A percentile compares a stretch with the other conserved stretches of the same genome.
Evolutionary conservation across 2,797 vertebrate species (phyloP).

Genomic region (Sebastes reedi): DNA sequence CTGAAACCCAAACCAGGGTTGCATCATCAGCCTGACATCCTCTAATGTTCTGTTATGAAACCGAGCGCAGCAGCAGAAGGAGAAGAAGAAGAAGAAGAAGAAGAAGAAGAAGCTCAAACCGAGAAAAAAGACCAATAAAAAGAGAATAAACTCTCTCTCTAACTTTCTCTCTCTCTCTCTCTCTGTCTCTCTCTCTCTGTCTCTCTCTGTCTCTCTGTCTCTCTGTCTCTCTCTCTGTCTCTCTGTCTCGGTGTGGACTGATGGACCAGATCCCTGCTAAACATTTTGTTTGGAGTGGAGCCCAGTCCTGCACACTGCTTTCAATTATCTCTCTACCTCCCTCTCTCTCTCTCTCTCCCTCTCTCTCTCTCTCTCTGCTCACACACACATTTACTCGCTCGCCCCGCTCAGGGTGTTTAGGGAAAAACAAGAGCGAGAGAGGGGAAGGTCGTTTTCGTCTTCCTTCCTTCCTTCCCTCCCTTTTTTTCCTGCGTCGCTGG

Average conservation of each 20-base stretch:
- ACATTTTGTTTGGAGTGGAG: slow-evolving; percentile 80
- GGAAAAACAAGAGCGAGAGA: slow-evolving; percentile 39
- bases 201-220: background rate
- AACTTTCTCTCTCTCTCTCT: too few relatives aligned
- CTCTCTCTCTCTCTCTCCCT: background rate
- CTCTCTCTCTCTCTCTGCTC: slow-evolving; percentile 11
- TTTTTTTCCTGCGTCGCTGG: slow-evolving; percentile 37
- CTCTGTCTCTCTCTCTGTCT: background rate
- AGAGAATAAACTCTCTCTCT: background rate
- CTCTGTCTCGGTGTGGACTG: slow-evolving; percentile 28
- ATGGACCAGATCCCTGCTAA: slow-evolving; percentile 80
- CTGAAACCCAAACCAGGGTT: slow-evolving; percentile 59
- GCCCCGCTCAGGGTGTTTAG: slow-evolving; percentile 40
- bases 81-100: background rate
- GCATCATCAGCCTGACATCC: slow-evolving; percentile 56
- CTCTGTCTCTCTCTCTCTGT: too few relatives aligned
- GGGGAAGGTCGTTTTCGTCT: slow-evolving; percentile 25
- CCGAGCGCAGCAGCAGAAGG: background rate
- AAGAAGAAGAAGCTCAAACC: background rate
- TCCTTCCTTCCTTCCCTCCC: slow-evolving; percentile 42
- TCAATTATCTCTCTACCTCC: slow-evolving; percentile 70
- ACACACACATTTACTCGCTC: slow-evolving; percentile 10
- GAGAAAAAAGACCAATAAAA: background rate
- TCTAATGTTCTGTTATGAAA: slow-evolving; percentile 29
- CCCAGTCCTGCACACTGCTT: slow-evolving; percentile 78